Evolutionary conservation across 2,888 invertebrate species (phyloP).

Genomic region (Toxonevra muliebris): DNA sequence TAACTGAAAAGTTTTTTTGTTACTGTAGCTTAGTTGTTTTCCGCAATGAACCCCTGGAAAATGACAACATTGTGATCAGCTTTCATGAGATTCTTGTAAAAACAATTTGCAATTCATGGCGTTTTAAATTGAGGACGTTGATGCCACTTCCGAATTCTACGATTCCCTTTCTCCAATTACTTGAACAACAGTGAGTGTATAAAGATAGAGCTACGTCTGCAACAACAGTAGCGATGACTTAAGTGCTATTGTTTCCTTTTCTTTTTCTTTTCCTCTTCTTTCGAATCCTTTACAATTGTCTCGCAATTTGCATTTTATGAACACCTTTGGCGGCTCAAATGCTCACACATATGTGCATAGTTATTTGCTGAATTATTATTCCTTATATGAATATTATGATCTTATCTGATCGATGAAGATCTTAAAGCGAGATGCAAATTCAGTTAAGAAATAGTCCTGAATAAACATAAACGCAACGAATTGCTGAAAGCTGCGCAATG

Average conservation of each 20-base stretch:
- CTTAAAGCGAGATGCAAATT: constrained; percentile 13
- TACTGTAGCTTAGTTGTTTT: too few species aligned
- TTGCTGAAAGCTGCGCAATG: constrained; percentile 47
- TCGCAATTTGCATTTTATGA: constrained; percentile 50
- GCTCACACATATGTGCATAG: constrained; percentile 33
- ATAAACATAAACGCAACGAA: constrained; percentile 45
- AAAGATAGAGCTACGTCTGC: constrained; percentile 11
- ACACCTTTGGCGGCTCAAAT: constrained; percentile 33
- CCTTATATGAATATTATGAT: constrained; percentile 37
- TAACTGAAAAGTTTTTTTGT: too few species aligned
- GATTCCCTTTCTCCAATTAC: constrained; percentile 25
- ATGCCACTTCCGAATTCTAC: not conserved
- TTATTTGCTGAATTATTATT: constrained; percentile 26
- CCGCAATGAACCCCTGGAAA: too few species aligned
- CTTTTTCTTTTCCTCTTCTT: not conserved
- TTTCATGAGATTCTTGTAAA: not conserved
- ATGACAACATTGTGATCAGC: too few species aligned
- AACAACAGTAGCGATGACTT: constrained; percentile 14
- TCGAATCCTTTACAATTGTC: constrained; percentile 31
- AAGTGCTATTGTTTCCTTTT: constrained; percentile 20
- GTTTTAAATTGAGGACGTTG: not conserved
- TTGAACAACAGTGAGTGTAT: constrained; percentile 5
- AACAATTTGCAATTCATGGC: constrained; percentile 38
- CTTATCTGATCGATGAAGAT: constrained; percentile 55
- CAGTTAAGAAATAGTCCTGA: constrained; percentile 45